Conservation (phyloP, 2,888 invertebrate species). For the Uloborus plumipes region DNA sequence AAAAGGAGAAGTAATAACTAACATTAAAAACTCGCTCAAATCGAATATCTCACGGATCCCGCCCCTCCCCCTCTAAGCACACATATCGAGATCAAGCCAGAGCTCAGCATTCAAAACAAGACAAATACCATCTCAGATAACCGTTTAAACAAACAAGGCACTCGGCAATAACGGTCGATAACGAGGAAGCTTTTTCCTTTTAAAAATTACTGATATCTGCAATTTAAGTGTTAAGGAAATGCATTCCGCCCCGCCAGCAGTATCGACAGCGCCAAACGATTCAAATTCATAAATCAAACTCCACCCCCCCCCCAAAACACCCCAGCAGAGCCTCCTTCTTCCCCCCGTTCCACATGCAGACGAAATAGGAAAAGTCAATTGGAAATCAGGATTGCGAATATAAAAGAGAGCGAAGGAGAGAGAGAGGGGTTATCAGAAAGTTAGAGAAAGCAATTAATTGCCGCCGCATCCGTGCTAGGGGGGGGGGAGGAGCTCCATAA, state of each 20-base stretch:
- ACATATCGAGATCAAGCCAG: too few species aligned
- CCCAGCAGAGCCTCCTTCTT: background rate
- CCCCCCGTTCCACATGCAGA: background rate
- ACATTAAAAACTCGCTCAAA: too few species aligned
- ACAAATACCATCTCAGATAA: conserved; percentile 1
- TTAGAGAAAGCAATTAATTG: conserved; percentile 60
- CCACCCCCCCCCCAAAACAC: background rate
- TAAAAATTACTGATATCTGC: conserved; percentile 21
- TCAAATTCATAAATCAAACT: conserved; percentile 50
- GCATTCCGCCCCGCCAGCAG: background rate
- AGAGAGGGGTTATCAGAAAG: conserved; percentile 45
- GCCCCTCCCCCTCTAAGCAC: too few species aligned
- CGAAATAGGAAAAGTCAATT: conserved; percentile 48
- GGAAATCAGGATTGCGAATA: conserved; percentile 52
- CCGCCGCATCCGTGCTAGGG: conserved; percentile 21
- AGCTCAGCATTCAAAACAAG: conserved; percentile 1
- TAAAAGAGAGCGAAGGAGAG: conserved; percentile 25
- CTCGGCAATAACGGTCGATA: conserved; percentile 19
- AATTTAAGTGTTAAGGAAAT: background rate
- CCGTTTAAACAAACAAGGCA: conserved; percentile 17
- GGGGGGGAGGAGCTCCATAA: conserved; percentile 4
- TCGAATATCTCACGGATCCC: too few species aligned
- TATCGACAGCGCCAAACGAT: conserved; percentile 1
- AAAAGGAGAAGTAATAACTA: too few species aligned
- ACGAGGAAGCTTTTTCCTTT: conserved; percentile 15